phyloP scores from a whole-genome alignment of 2,797 vertebrate genomes.

The Chiloscyllium punctatum region DNA sequence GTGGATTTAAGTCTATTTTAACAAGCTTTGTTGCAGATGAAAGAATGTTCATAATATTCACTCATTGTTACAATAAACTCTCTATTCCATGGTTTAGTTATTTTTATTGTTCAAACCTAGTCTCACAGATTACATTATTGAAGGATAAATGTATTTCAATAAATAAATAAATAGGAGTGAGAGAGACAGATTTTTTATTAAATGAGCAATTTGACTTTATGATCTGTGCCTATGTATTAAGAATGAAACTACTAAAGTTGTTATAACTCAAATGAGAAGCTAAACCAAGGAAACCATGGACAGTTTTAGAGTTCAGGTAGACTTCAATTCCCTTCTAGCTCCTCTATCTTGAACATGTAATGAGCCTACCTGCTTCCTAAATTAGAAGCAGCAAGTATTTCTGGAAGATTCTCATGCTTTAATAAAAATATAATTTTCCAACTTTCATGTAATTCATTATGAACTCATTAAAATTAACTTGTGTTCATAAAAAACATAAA shows the following conservation, averaged over 20 bases:
- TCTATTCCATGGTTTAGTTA: neutral
- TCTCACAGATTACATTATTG: neutral
- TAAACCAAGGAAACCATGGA: neutral
- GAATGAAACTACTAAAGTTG: neutral
- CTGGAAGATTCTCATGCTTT: neutral
- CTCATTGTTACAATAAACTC: neutral
- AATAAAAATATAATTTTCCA: too few species aligned
- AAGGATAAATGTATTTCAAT: neutral
- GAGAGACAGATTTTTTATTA: neutral
- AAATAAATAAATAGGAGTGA: neutral
- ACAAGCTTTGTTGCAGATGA: neutral
- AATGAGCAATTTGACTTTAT: neutral
- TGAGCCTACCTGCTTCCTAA: neutral
- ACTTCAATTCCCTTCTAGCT: neutral
- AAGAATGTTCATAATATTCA: neutral
- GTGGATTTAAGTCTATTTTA: neutral
- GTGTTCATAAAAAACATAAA: too few species aligned
- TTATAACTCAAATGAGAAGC: neutral
- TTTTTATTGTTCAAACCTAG: neutral
- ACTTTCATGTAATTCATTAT: neutral
- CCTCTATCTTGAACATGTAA: neutral
- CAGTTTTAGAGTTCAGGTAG: neutral
- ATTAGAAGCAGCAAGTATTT: neutral
- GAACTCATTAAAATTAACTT: neutral
- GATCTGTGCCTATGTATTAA: neutral